Conservation (phyloP, 2,113 vertebrate species). For the Solenodon paradoxus region DNA sequence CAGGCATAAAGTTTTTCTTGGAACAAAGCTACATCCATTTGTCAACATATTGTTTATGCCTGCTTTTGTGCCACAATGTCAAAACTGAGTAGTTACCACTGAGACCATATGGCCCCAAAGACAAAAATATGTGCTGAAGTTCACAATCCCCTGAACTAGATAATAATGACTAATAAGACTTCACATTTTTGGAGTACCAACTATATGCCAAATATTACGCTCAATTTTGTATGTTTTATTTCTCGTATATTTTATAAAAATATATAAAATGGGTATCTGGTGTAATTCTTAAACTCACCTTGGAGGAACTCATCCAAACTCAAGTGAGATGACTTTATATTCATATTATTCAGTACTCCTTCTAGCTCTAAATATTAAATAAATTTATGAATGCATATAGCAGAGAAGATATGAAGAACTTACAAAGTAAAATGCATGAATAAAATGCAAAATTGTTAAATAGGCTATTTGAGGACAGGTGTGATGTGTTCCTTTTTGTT, state of each 20-base stretch:
- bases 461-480: background rate
- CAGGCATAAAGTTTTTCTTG: background rate
- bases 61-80: background rate
- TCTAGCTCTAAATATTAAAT: background rate
- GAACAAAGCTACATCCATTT: background rate
- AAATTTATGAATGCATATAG: background rate
- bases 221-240: background rate
- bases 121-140: background rate
- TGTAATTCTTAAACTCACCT: background rate
- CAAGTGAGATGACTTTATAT: background rate
- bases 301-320: background rate
- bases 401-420: background rate
- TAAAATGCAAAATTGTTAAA: background rate
- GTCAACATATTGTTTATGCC: background rate
- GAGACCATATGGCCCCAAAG: background rate
- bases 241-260: background rate
- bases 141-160: background rate
- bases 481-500: constrained; percentile 8
- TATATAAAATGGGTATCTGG: background rate
- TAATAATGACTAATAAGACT: background rate
- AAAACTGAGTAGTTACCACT: background rate
- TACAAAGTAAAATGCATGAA: background rate
- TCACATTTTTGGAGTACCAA: background rate
- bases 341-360: background rate
- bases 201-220: background rate